Evolutionary conservation across 1,140 invertebrate species (phyloP).

Genomic region (Drosophila insularis): DNA sequence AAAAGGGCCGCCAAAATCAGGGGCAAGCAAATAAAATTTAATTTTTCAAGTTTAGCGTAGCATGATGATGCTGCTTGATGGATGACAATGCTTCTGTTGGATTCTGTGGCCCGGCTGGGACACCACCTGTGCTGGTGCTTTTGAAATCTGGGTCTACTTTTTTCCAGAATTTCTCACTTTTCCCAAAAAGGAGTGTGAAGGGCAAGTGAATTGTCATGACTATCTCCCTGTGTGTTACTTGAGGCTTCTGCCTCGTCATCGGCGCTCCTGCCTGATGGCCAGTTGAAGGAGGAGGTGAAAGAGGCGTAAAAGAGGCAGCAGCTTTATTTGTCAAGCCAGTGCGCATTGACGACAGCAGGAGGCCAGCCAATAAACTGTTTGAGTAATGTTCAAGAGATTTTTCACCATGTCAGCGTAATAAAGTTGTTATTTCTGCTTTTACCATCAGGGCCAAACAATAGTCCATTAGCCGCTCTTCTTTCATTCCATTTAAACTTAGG

Average conservation of each 20-base stretch:
- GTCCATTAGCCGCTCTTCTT: conserved; percentile 60
- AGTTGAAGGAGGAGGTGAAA: background rate
- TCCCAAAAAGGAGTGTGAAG: background rate
- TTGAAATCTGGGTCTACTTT: background rate
- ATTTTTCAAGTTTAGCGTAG: conserved; percentile 58
- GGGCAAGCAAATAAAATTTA: conserved; percentile 63
- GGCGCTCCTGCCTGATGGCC: conserved; percentile 11
- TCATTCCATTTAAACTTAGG: background rate
- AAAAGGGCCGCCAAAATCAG: conserved; percentile 49
- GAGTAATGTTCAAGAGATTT: conserved; percentile 72
- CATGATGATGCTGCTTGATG: conserved; percentile 26
- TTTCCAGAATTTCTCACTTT: background rate
- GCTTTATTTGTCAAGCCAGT: conserved; percentile 59
- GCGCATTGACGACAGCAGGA: conserved; percentile 48
- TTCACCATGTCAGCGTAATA: conserved; percentile 76
- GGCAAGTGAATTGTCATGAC: conserved; percentile 33
- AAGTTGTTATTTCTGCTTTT: conserved; percentile 48
- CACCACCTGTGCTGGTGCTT: conserved; percentile 10
- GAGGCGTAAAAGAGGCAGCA: background rate
- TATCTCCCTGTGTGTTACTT: background rate
- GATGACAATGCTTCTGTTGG: conserved; percentile 40
- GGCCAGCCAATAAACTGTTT: conserved; percentile 58
- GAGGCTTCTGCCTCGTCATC: conserved; percentile 44
- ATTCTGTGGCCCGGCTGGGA: conserved; percentile 27
- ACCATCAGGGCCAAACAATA: conserved; percentile 13